These are phyloP conservation scores for Acrocera orbiculus DNA, from an alignment of 2,888 invertebrate genomes.

Conservation along the genomic window DNA sequence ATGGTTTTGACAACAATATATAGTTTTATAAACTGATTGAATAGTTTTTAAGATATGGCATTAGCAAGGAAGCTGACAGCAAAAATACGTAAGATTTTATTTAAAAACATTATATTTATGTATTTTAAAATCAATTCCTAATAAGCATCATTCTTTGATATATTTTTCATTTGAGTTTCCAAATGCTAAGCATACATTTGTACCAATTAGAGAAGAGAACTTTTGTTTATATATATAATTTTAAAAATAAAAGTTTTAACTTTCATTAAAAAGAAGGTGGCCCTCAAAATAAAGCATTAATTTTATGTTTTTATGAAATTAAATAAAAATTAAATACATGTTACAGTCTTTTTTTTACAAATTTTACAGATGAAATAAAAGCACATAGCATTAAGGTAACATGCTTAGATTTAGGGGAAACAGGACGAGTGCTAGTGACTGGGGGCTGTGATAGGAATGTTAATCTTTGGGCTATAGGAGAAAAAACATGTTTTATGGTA, in stretches of 20 bases:
- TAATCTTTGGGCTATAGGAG: slow-evolving; percentile 91
- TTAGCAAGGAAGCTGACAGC: slow-evolving; percentile 28
- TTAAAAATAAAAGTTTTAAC: no score
- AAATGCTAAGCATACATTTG: no score
- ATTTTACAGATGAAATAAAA: slow-evolving; percentile 27
- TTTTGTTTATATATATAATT: no score
- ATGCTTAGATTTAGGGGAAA: slow-evolving; percentile 30
- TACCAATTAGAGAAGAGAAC: no score
- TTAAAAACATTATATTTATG: no score
- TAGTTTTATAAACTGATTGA: no score
- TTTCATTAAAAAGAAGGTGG: no score
- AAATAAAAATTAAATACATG: neutral
- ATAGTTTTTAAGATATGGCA: slow-evolving; percentile 23
- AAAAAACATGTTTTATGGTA: slow-evolving; percentile 90
- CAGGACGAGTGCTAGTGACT: slow-evolving; percentile 31
- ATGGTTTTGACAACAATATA: no score
- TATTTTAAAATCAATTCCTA: no score
- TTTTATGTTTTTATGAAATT: neutral
- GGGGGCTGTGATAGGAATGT: slow-evolving; percentile 96
- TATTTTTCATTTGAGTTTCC: no score
- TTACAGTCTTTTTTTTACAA: neutral
- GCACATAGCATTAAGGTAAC: slow-evolving; percentile 30
- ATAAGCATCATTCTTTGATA: no score
- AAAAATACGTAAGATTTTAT: slow-evolving; percentile 30
- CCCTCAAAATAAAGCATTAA: no score